Percentiles rank a stretch among this genome's conserved stretches.
These are phyloP conservation scores for Nasonovia ribisnigri DNA, from an alignment of 2,888 invertebrate genomes.

Conservation along the genomic window DNA sequence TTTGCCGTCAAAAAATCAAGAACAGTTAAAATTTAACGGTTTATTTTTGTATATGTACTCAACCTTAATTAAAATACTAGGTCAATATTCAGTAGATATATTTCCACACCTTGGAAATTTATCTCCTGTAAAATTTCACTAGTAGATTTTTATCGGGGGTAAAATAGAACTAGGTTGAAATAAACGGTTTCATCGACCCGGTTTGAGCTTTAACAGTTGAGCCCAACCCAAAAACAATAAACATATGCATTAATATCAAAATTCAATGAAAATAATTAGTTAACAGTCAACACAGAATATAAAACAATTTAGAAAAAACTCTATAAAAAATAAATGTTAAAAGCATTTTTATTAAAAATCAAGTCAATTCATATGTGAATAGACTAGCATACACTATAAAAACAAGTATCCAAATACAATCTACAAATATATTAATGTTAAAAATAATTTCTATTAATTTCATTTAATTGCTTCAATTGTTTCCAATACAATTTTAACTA, in stretches of 20 bases:
- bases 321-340: slow-evolving; percentile 4
- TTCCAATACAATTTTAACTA: background rate
- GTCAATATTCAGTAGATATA: too few species aligned
- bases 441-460: slow-evolving; percentile 34
- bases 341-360: slow-evolving; percentile 46
- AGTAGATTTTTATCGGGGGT: too few species aligned
- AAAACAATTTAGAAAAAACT: background rate
- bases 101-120: too few species aligned
- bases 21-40: too few species aligned
- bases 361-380: background rate
- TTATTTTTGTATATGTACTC: too few species aligned
- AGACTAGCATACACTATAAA: slow-evolving; percentile 3
- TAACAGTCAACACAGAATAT: background rate
- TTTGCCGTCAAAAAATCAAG: too few species aligned
- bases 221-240: background rate
- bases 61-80: too few species aligned
- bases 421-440: slow-evolving; percentile 28
- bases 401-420: slow-evolving; percentile 35
- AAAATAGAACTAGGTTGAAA: too few species aligned
- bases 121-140: too few species aligned
- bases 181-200: too few species aligned
- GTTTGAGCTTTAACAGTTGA: background rate
- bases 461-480: background rate
- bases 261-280: background rate
- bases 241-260: background rate